A percentile compares a stretch with the other conserved stretches of the same genome.
These are phyloP conservation scores for Hassar affinis DNA, from an alignment of 2,113 vertebrate genomes.

Conservation along the genomic window DNA sequence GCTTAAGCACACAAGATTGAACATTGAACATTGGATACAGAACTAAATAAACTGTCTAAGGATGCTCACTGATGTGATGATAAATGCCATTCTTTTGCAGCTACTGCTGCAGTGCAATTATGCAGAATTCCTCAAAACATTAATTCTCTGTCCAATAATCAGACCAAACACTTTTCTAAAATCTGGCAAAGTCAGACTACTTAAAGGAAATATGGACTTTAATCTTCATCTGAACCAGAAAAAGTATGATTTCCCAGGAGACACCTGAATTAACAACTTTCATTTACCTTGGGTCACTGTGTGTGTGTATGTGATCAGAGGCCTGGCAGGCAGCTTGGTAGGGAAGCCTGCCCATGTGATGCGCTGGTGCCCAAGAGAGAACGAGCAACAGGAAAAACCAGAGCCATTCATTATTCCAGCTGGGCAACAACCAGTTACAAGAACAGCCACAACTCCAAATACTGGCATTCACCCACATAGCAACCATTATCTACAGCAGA, in stretches of 20 bases:
- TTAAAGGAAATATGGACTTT: conserved; percentile 17
- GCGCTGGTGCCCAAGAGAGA: conserved; percentile 39
- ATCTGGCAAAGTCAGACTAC: conserved; percentile 24
- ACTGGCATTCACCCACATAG: conserved; percentile 54
- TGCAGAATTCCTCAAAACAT: conserved; percentile 11
- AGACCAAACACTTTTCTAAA: conserved; percentile 46
- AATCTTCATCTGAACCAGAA: conserved; percentile 20
- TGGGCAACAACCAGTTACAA: conserved; percentile 67
- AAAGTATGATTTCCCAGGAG: conserved; percentile 23
- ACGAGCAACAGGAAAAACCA: conserved; percentile 43
- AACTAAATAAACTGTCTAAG: conserved; percentile 50
- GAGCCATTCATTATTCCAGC: conserved; percentile 62
- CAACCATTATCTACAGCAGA: conserved; percentile 67
- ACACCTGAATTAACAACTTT: conserved; percentile 25
- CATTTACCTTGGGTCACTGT: conserved; percentile 17
- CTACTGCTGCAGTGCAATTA: conserved; percentile 43
- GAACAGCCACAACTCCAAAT: conserved; percentile 65
- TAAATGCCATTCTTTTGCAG: conserved; percentile 25
- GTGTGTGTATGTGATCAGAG: neutral
- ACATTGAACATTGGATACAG: conserved; percentile 40
- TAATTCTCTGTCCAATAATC: conserved; percentile 58
- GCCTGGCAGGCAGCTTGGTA: conserved; percentile 42
- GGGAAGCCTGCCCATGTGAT: conserved; percentile 26
- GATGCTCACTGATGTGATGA: conserved; percentile 13
- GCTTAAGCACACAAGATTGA: conserved; percentile 18